These are phyloP conservation scores for Agriopis aurantiaria DNA, from an alignment of 2,888 invertebrate genomes.

Conservation along the genomic window DNA sequence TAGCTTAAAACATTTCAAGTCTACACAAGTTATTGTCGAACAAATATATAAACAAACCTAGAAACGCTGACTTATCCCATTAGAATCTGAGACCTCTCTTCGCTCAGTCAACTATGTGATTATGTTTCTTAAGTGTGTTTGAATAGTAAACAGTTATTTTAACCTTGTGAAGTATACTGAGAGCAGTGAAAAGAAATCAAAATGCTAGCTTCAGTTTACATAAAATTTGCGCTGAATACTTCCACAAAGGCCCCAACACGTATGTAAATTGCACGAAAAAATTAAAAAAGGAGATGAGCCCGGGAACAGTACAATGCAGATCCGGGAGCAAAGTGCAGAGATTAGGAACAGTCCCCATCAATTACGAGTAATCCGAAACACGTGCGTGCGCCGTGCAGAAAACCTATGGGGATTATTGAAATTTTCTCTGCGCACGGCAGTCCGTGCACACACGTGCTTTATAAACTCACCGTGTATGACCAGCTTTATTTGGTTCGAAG, in stretches of 20 bases:
- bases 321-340: conserved; percentile 77
- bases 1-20: too few species aligned
- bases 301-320: conserved; percentile 31
- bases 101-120: too few species aligned
- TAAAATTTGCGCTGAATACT: not conserved
- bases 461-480: conserved; percentile 39
- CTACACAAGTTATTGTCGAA: too few species aligned
- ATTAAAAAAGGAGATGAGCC: conserved; percentile 15
- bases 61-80: too few species aligned
- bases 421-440: conserved; percentile 67
- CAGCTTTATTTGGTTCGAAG: conserved; percentile 38
- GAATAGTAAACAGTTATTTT: too few species aligned
- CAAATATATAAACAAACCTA: too few species aligned
- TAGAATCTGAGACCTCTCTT: too few species aligned
- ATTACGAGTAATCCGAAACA: conserved; percentile 81
- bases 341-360: conserved; percentile 82
- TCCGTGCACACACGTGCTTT: conserved; percentile 49
- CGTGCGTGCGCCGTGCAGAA: conserved; percentile 75
- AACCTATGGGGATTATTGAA: conserved; percentile 81
- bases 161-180: not conserved
- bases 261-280: conserved; percentile 24
- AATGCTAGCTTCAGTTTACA: not conserved
- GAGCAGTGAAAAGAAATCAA: not conserved
- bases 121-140: too few species aligned
- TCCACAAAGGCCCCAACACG: not conserved